Conservation (phyloP, 1,140 invertebrate species). For the Gryllus bimaculatus region DNA sequence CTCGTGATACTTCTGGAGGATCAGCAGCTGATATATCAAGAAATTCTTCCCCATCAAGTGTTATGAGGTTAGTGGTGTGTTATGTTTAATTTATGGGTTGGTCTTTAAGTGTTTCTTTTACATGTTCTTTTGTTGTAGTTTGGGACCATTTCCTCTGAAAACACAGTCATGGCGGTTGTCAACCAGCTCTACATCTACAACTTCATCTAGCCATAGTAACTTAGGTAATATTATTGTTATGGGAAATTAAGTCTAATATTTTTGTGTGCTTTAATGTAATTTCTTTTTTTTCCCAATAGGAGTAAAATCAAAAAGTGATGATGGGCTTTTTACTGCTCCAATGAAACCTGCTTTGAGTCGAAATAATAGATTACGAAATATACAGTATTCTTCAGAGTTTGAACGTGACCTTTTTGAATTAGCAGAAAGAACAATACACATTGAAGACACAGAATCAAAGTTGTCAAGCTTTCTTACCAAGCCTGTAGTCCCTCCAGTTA, state of each 20-base stretch:
- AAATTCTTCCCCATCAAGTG: not conserved
- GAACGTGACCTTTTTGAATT: not conserved
- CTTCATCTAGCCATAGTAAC: not conserved
- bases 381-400: not conserved
- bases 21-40: not conserved
- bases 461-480: too few relatives aligned
- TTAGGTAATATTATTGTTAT: not conserved
- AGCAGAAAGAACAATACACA: not conserved
- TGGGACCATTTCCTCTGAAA: not conserved
- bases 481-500: too few relatives aligned
- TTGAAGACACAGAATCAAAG: not conserved
- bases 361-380: not conserved
- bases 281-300: not conserved
- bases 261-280: too few relatives aligned
- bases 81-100: not conserved
- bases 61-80: not conserved
- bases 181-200: not conserved
- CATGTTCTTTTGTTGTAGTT: not conserved
- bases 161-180: not conserved
- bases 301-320: not conserved
- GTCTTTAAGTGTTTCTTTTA: not conserved
- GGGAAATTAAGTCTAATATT: too few relatives aligned
- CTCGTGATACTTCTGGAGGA: not conserved
- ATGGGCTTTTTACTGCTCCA: not conserved
- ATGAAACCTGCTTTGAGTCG: not conserved